Conservation (phyloP, 2,113 vertebrate species). For the Echinops telfairi region DNA sequence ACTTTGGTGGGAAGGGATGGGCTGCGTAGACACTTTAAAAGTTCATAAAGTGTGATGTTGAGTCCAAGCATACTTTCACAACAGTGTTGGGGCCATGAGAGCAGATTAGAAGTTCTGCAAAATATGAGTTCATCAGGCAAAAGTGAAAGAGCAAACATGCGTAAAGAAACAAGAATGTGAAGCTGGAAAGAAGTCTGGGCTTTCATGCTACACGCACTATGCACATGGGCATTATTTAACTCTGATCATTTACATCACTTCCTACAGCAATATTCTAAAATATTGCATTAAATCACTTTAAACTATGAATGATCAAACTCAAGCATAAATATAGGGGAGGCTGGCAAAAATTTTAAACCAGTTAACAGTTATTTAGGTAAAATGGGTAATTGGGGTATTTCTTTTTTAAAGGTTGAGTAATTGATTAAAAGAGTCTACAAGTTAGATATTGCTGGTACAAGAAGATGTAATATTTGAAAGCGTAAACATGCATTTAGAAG, state of each 20-base stretch:
- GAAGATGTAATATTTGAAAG: too few relatives aligned
- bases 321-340: background rate
- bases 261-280: slow-evolving; percentile 6
- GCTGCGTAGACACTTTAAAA: too few relatives aligned
- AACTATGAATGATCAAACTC: background rate
- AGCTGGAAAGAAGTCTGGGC: background rate
- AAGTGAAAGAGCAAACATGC: background rate
- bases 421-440: too few relatives aligned
- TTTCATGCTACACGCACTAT: background rate
- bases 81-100: background rate
- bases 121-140: background rate
- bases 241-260: slow-evolving; percentile 13
- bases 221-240: background rate
- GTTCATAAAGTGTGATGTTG: too few relatives aligned
- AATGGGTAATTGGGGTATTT: too few relatives aligned
- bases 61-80: too few relatives aligned
- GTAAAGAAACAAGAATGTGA: slow-evolving; percentile 3
- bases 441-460: too few relatives aligned
- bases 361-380: too few relatives aligned
- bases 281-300: slow-evolving; percentile 3
- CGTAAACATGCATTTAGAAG: too few relatives aligned
- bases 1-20: too few relatives aligned
- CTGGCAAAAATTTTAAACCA: too few relatives aligned
- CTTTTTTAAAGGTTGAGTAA: too few relatives aligned
- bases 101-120: background rate